Percentiles rank a stretch among this genome's conserved stretches.
These are phyloP conservation scores for Lophius piscatorius DNA, from an alignment of 2,113 vertebrate species.

Conservation along the genomic window DNA sequence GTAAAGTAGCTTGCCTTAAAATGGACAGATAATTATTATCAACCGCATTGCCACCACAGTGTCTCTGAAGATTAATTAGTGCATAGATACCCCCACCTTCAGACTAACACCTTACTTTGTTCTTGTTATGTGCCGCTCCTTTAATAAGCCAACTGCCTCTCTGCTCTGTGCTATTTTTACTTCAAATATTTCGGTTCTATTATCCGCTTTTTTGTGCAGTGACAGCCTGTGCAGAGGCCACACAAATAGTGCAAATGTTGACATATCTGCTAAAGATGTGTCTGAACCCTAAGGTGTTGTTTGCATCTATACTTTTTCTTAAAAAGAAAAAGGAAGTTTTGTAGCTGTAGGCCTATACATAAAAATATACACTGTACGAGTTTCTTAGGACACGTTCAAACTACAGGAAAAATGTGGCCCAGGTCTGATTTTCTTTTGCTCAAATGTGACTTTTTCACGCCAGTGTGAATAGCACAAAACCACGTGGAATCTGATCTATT, in stretches of 20 bases:
- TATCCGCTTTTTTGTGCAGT: slow-evolving; percentile 18
- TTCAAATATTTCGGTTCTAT: slow-evolving; percentile 33
- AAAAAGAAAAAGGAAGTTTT: neutral
- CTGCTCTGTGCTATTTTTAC: slow-evolving; percentile 54
- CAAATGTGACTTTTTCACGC: no score
- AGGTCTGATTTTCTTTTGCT: no score
- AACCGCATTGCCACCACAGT: slow-evolving; percentile 27
- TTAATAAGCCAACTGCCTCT: slow-evolving; percentile 61
- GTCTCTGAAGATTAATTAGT: slow-evolving; percentile 67
- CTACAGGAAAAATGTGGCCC: no score
- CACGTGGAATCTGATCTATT: no score
- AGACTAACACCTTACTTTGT: slow-evolving; percentile 52
- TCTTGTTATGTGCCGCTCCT: slow-evolving; percentile 48
- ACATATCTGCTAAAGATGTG: slow-evolving; percentile 20
- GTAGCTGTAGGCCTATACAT: no score
- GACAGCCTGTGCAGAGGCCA: slow-evolving; percentile 27
- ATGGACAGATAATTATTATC: slow-evolving; percentile 28
- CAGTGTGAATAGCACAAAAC: no score
- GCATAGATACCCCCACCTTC: slow-evolving; percentile 46
- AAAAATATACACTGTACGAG: no score
- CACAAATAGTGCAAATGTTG: slow-evolving; percentile 26
- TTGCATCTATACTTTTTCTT: neutral
- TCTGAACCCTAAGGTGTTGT: slow-evolving; percentile 13
- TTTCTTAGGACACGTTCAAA: no score
- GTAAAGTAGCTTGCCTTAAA: neutral